Base-by-base conservation (phyloP, 2,797 vertebrate species). In the Silurus lanzhouensis region DNA sequence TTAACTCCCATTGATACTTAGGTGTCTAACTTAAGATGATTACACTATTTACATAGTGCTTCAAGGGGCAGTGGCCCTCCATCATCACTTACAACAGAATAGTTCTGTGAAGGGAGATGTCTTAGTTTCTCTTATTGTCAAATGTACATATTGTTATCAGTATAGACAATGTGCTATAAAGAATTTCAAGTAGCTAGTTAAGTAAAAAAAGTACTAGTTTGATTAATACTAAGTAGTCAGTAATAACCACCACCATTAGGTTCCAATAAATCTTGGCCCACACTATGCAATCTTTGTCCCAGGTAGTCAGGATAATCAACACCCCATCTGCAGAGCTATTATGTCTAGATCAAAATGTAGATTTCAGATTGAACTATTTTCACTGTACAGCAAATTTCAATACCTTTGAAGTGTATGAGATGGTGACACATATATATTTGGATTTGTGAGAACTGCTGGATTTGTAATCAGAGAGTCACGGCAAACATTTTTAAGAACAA, bases 31-130 rank as follows among this genome's bases (percentile, higher is more conserved):
- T 78, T 84, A 72, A 55, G 79, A 71, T 83, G 76, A 87, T 81
- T 46, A 82, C 27, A 71, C 66, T 6, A 14, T 8, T 44, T 82
- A 82, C 77, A 79, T 74, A 85, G 70, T 31, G 31, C 66, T 61
- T 66, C 66, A 88, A 88, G 81, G 76, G 83, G 85, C 66, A 75
- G n/a, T 85, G 85, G 84, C 81, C 85, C 85, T 83, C 78, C 82
- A 87, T 87, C 6, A 12, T 71, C 79, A 76, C 38, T 52, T 25
- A 76, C 44, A 86, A 76, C 67, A 81, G 63, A 86, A 66, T n/a
- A 8, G 63, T 48, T 72, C 57, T 89, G 83, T 85, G 8, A 77
- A 17, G 13, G 19, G 68, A 48, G 27, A 22, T 82, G 80, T 81
- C 63, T 25, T 77, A 7, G 14, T 12, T 74, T 57, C 27, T 78